A percentile compares a stretch with the other conserved stretches of the same genome.
These are phyloP conservation scores for Scytalopus superciliaris DNA, from an alignment of 2,113 vertebrate genomes.

Conservation along the genomic window DNA sequence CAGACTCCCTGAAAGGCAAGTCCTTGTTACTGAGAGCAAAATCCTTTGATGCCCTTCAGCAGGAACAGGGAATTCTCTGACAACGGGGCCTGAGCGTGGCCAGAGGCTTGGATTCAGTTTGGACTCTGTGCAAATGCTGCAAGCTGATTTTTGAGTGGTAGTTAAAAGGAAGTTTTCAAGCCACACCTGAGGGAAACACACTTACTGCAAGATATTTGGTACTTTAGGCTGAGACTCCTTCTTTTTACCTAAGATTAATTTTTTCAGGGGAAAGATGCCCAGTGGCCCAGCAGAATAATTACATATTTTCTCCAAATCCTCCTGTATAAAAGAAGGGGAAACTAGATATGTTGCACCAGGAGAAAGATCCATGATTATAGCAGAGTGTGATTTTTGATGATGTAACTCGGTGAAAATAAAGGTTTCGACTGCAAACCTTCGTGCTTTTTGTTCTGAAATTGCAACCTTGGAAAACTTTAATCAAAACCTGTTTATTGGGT, in stretches of 20 bases:
- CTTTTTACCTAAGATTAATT: background rate
- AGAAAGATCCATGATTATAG: background rate
- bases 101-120: background rate
- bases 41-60: background rate
- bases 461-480: background rate
- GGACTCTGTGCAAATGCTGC: background rate
- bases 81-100: background rate
- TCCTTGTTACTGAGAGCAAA: rapidly evolving
- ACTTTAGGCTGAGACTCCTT: background rate
- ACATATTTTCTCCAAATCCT: background rate
- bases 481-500: background rate
- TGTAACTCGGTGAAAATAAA: background rate
- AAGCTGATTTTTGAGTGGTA: background rate
- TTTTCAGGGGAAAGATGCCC: background rate
- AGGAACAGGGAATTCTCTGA: background rate
- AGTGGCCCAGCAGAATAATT: background rate
- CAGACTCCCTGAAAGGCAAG: background rate
- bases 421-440: background rate
- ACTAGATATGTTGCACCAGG: background rate
- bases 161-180: background rate
- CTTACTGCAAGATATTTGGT: background rate
- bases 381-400: background rate
- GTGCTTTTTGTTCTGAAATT: background rate
- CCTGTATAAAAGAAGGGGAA: background rate
- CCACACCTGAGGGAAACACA: background rate